These are phyloP conservation scores for Coregonus sp. DNA, from an alignment of 2,797 vertebrate species.

Conservation along the genomic window DNA sequence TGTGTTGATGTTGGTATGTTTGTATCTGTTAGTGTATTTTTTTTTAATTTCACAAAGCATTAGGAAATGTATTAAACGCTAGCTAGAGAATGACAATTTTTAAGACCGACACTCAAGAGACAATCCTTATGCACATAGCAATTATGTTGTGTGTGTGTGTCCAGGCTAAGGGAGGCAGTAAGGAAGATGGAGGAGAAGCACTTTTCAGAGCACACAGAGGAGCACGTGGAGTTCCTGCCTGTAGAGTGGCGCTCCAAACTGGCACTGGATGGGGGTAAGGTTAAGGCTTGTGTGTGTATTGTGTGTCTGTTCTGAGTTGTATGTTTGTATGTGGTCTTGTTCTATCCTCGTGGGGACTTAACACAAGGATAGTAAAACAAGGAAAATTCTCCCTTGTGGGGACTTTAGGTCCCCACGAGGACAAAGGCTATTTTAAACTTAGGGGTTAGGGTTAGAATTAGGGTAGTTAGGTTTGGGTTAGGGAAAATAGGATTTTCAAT, in stretches of 20 bases:
- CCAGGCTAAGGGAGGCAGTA: conserved; percentile 93
- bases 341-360: too few relatives aligned
- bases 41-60: not conserved
- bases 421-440: too few relatives aligned
- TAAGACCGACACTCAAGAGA: not conserved
- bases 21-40: not conserved
- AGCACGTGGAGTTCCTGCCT: conserved; percentile 95
- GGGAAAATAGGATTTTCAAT: too few relatives aligned
- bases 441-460: too few relatives aligned
- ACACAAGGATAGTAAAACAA: too few relatives aligned
- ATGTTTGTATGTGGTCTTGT: not conserved
- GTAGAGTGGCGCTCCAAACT: conserved; percentile 98
- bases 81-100: not conserved
- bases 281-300: not conserved
- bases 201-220: conserved; percentile 86
- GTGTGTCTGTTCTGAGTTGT: conserved; percentile 5
- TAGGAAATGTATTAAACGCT: not conserved
- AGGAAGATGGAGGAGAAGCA: conserved; percentile 97
- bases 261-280: conserved; percentile 90
- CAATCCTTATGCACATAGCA: not conserved
- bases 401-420: too few relatives aligned
- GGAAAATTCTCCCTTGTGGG: too few relatives aligned
- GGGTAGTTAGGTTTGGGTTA: too few relatives aligned
- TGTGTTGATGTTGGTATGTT: not conserved
- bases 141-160: conserved; percentile 6